These are phyloP conservation scores for Coecobrya sp. DNA, from an alignment of 2,888 invertebrate species.

Conservation along the genomic window DNA sequence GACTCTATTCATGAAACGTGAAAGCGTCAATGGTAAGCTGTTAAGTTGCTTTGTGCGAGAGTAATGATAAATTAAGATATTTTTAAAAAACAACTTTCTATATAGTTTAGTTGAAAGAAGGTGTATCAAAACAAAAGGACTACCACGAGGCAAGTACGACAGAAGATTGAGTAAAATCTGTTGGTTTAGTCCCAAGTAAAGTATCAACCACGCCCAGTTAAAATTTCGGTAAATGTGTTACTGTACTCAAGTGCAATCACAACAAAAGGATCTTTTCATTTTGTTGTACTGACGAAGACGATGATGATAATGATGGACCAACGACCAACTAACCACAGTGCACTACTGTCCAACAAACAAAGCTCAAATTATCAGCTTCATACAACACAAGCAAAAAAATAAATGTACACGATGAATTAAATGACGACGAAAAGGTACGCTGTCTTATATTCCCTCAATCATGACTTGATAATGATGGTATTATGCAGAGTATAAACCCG, in stretches of 20 bases:
- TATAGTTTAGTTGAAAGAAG: not conserved
- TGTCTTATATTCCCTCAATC: conserved; percentile 70
- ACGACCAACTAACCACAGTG: conserved; percentile 54
- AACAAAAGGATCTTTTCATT: conserved; percentile 54
- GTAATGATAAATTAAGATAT: conserved; percentile 57
- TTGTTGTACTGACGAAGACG: conserved; percentile 18
- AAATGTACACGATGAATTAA: conserved; percentile 41
- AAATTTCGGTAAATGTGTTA: conserved; percentile 81
- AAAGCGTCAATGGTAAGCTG: conserved; percentile 39
- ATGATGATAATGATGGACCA: conserved; percentile 58
- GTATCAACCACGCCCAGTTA: conserved; percentile 71
- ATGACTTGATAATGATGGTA: conserved; percentile 76
- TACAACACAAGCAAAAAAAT: conserved; percentile 18
- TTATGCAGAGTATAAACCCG: conserved; percentile 56
- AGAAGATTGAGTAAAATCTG: conserved; percentile 8
- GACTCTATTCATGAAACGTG: conserved; percentile 46
- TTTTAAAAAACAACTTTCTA: conserved; percentile 37
- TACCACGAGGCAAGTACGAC: conserved; percentile 36
- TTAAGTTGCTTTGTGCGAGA: conserved; percentile 20
- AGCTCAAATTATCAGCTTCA: conserved; percentile 20
- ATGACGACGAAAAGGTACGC: conserved; percentile 49
- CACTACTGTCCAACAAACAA: conserved; percentile 56
- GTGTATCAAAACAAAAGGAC: conserved; percentile 20
- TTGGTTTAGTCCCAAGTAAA: conserved; percentile 38
- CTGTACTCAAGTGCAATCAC: conserved; percentile 71